Conservation (phyloP, 2,888 invertebrate genomes). For the Xanthorhoe designata region DNA sequence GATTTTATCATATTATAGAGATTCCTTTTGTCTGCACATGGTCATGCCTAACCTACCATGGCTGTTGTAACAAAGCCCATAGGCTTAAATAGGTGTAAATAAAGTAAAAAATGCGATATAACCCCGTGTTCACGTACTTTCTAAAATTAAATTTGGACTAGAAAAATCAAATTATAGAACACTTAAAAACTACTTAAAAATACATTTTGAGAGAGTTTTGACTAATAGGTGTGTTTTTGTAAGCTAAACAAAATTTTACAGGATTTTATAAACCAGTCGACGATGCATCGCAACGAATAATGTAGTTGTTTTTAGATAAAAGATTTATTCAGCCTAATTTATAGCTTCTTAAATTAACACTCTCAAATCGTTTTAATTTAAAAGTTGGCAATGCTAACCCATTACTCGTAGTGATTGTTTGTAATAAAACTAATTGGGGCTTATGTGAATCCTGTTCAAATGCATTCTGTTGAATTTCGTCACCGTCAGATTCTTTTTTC, state of each 20-base stretch:
- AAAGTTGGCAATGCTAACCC: conserved; percentile 39
- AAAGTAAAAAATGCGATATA: no score
- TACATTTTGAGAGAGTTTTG: neutral
- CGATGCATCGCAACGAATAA: neutral
- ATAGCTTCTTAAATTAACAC: conserved; percentile 32
- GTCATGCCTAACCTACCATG: no score
- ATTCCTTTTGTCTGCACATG: no score
- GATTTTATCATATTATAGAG: no score
- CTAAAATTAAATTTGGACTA: no score
- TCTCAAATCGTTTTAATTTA: conserved; percentile 21
- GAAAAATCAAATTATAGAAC: no score
- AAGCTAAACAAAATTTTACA: neutral
- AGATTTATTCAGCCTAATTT: conserved; percentile 17
- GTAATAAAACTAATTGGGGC: conserved; percentile 47
- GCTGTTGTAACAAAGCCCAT: no score
- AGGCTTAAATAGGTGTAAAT: no score
- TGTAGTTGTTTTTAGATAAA: conserved; percentile 12
- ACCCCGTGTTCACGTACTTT: no score
- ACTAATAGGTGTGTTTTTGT: no score
- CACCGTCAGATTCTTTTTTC: conserved; percentile 33
- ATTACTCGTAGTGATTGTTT: conserved; percentile 43
- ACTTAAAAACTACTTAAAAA: neutral
- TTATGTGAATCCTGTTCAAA: conserved; percentile 45
- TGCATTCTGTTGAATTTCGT: conserved; percentile 35
- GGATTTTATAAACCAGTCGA: no score